Conservation (phyloP, 2,113 vertebrate genomes). For the Pyrgilauda ruficollis region DNA sequence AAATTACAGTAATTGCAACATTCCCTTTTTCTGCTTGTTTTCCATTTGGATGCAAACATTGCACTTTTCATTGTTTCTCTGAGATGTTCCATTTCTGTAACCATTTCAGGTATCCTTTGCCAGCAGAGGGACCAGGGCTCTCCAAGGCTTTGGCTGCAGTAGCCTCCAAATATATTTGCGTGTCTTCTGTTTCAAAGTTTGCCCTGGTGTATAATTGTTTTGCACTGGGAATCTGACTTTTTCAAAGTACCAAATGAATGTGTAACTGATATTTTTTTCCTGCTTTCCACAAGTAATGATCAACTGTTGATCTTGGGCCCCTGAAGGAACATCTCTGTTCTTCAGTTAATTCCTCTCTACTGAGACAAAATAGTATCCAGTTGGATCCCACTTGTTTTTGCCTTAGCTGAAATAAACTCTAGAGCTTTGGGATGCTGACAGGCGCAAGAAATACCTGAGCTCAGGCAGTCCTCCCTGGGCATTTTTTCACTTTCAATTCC, state of each 20-base stretch:
- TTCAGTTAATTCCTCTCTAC: background rate
- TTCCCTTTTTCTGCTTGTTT: conserved; percentile 7
- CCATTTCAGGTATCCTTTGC: background rate
- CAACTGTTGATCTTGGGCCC: background rate
- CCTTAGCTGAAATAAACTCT: background rate
- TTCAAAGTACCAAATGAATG: background rate
- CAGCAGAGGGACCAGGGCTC: background rate
- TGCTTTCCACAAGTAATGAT: background rate
- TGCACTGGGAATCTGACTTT: background rate
- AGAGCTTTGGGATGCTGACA: background rate
- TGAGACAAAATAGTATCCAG: background rate
- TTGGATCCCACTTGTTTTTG: background rate
- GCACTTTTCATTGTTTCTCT: background rate
- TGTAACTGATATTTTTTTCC: background rate
- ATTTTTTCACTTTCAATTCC: background rate
- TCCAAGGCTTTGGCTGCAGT: background rate
- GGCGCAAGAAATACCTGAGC: background rate
- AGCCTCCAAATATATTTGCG: background rate
- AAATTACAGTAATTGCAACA: conserved; percentile 25
- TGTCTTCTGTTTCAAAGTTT: background rate
- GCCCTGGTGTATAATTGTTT: background rate
- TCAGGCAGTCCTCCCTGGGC: background rate
- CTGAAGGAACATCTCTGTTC: background rate
- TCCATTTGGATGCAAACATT: background rate
- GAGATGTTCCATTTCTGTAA: background rate